Evolutionary conservation across 1,140 invertebrate species (phyloP).

Genomic region (Tetragonula clypearis): DNA sequence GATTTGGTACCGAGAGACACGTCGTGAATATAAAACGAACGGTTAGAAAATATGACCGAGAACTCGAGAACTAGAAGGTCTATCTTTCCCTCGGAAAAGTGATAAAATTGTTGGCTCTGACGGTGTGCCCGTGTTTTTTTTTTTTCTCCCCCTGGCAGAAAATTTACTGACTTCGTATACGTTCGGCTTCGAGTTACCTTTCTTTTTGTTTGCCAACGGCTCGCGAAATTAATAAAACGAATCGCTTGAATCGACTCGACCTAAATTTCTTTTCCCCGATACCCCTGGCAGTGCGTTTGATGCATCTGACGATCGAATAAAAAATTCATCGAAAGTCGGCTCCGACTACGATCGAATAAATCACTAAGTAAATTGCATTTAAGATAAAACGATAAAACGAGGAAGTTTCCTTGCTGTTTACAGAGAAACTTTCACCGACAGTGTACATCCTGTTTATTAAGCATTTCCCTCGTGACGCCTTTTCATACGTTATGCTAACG

Average conservation of each 20-base stretch:
- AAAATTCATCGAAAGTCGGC: not conserved
- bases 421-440: not conserved
- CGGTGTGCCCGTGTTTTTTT: not conserved
- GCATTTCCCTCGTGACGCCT: slow-evolving; percentile 10
- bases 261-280: not conserved
- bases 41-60: slow-evolving; percentile 8
- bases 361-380: slow-evolving; percentile 16
- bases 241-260: not conserved
- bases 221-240: slow-evolving; percentile 18
- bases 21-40: slow-evolving; percentile 46
- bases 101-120: slow-evolving; percentile 24
- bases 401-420: not conserved
- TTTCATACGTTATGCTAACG: not conserved
- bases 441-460: not conserved
- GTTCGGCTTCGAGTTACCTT: not conserved
- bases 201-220: not conserved
- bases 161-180: slow-evolving; percentile 1
- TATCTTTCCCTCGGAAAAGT: not conserved
- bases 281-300: too few species aligned
- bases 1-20: not conserved
- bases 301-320: not conserved
- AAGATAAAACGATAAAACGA: not conserved
- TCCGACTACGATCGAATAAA: not conserved
- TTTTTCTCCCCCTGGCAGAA: too few species aligned
- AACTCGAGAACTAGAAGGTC: not conserved